Conservation (phyloP, 2,113 vertebrate species). For the Pelecanoides urinatrix region DNA sequence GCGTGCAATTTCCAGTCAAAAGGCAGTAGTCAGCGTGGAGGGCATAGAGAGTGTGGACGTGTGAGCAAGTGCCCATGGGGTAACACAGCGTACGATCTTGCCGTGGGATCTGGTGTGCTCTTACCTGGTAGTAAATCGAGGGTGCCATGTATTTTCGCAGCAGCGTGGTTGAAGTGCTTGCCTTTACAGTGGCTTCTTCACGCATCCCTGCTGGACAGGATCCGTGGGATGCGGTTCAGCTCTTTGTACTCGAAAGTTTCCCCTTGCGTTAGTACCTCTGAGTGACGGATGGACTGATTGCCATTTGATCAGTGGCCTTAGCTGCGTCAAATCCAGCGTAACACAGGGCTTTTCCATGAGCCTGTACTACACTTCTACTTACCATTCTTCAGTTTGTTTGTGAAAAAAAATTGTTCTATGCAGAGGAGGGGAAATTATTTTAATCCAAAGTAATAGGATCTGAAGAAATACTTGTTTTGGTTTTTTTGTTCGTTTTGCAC, state of each 20-base stretch:
- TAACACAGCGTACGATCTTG: background rate
- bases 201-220: background rate
- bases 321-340: background rate
- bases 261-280: background rate
- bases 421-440: background rate
- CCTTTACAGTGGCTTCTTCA: background rate
- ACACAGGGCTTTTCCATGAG: rapidly evolving
- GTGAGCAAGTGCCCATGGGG: rapidly evolving
- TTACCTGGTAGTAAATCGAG: background rate
- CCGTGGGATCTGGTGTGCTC: background rate
- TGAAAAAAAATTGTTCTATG: background rate
- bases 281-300: rapidly evolving
- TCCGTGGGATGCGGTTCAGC: background rate
- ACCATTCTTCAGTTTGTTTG: background rate
- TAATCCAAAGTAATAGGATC: background rate
- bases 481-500: background rate
- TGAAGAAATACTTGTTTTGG: background rate
- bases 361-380: rapidly evolving
- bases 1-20: rapidly evolving
- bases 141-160: background rate
- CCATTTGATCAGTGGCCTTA: background rate
- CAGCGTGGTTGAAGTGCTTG: background rate
- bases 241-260: rapidly evolving
- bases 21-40: rapidly evolving
- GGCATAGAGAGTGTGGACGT: rapidly evolving